Evolutionary conservation across 2,113 vertebrate species (phyloP).

Genomic region (Monopterus albus): DNA sequence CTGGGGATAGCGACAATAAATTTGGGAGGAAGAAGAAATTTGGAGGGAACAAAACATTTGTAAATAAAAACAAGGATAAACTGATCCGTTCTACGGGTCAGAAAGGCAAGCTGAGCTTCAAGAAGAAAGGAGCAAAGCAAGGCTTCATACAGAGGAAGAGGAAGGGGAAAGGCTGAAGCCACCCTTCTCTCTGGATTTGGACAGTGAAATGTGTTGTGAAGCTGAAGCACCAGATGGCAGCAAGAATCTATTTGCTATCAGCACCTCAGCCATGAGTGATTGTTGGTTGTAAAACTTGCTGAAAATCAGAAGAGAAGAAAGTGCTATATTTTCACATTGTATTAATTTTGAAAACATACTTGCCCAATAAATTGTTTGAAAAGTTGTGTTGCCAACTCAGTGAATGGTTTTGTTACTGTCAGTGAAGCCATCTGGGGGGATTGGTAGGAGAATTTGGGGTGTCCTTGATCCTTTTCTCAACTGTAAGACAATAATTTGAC

Average conservation of each 20-base stretch:
- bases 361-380: slow-evolving; percentile 32
- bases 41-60: slow-evolving; percentile 44
- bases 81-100: slow-evolving; percentile 66
- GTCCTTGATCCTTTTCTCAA: no score
- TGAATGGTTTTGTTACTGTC: neutral
- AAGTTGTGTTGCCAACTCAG: neutral
- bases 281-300: slow-evolving; percentile 2
- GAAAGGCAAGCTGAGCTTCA: slow-evolving; percentile 63
- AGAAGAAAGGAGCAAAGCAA: slow-evolving; percentile 63
- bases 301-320: slow-evolving; percentile 13
- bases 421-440: no score
- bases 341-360: slow-evolving; percentile 1
- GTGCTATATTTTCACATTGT: slow-evolving; percentile 29
- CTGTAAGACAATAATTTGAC: no score
- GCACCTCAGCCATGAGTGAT: neutral
- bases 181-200: neutral
- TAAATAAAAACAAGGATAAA: slow-evolving; percentile 55
- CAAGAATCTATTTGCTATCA: neutral
- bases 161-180: slow-evolving; percentile 73
- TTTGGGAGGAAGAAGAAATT: slow-evolving; percentile 67
- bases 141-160: slow-evolving; percentile 77
- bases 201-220: neutral
- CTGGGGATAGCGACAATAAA: slow-evolving; percentile 40
- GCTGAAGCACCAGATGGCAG: slow-evolving; percentile 39
- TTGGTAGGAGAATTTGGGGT: no score